Percentiles rank a stretch among this genome's conserved stretches.
Conservation (phyloP, 2,113 vertebrate genomes). For the Erythrolamprus reginae region DNA sequence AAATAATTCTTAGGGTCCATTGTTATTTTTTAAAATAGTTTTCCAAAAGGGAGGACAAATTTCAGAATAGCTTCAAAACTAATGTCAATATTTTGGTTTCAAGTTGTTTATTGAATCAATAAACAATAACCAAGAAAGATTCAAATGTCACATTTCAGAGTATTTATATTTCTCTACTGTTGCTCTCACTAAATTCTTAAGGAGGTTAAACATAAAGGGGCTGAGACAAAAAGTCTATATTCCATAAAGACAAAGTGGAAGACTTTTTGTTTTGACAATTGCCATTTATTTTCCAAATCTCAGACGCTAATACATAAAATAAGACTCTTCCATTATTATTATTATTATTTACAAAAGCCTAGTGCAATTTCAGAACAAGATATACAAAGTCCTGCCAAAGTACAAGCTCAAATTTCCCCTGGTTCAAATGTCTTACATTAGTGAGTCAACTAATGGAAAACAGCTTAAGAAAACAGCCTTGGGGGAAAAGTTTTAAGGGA, state of each 20-base stretch:
- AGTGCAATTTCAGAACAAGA: background rate
- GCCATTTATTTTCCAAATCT: background rate
- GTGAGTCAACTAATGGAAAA: background rate
- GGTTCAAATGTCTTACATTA: background rate
- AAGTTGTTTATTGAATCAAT: background rate
- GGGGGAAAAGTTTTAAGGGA: background rate
- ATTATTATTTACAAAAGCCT: background rate
- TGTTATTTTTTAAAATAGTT: background rate
- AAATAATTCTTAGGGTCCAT: background rate
- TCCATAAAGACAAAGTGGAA: background rate
- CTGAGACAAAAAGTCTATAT: background rate
- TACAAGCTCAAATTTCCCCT: background rate
- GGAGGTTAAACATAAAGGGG: background rate
- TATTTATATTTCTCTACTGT: background rate
- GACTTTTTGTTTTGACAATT: background rate
- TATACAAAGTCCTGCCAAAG: background rate
- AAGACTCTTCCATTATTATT: background rate
- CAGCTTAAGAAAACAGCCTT: background rate
- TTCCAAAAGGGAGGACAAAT: background rate
- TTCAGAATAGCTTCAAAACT: background rate
- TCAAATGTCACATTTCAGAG: background rate
- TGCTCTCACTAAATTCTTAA: slow-evolving; percentile 1
- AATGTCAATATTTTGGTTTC: background rate
- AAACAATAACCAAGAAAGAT: background rate
- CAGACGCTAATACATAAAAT: background rate